Evolutionary conservation across 2,113 vertebrate species (phyloP), one percentile per base, ranked within the genome.

Genomic region (Morone chrysops): DNA sequence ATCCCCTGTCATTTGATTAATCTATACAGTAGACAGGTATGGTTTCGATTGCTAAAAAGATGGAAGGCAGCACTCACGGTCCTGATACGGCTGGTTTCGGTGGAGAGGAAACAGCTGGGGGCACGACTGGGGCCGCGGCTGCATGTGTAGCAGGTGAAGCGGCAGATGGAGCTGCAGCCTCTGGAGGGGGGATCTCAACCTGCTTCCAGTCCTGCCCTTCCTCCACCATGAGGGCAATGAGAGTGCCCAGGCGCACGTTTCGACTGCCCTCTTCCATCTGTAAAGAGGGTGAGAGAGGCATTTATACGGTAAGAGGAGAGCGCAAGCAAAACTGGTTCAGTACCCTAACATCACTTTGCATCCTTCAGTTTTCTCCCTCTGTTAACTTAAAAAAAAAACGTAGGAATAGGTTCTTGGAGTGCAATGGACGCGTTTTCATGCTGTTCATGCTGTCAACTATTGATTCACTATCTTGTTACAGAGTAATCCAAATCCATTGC

Each of bases 201-300:
- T 96, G 93, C 74, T 96, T 98, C 97, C 97, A 99, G 92, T 99
- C 97, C 93, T 97, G 94, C 72, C 97, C 97, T 95, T 99, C 98
- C 82, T 97, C 97, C 77, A 98, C 97, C 91, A 99, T 95, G 72
- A 99, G 93, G 60, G 96, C 97, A 31, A 99, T 99, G 54, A 98
- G 91, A 0, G 96, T 95, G 16, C 98, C 98, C 62, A 99, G 94
- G 14, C 82, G 95, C 10, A 99, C 88, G 6, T 95, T 96, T 83
- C 95, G 97, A 92, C 96, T 97, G 79, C 98, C 98, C 94, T 99
- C 98, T 74, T 96, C 95, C 76, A 96, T 94, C 98, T 99, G 87
- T 5, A 73, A 77, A 71, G 45, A 77, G 47, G 18, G 22, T 2
- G 57, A 82, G 13, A 80, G 36, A 63, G 18, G 10, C 31, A 48